Conservation (phyloP, 1,140 invertebrate species). For the Panulirus ornatus region DNA sequence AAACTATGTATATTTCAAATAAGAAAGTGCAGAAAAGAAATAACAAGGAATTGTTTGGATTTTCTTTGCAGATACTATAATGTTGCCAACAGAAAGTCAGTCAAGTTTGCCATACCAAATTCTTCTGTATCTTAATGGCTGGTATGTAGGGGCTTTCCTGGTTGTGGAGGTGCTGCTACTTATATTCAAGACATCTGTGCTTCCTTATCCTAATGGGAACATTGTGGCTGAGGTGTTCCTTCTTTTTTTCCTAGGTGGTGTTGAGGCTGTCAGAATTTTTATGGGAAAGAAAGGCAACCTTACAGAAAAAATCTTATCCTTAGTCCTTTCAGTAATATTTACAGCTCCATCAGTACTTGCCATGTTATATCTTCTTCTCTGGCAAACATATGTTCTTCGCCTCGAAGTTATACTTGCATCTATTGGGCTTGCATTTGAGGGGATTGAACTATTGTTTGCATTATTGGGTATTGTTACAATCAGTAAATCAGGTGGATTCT, state of each 20-base stretch:
- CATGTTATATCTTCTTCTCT: constrained; percentile 50
- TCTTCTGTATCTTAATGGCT: constrained; percentile 56
- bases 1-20: too few species aligned
- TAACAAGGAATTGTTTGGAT: too few species aligned
- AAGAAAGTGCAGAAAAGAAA: too few species aligned
- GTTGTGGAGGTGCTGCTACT: constrained; percentile 34
- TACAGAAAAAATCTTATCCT: constrained; percentile 31
- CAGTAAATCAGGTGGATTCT: constrained; percentile 45
- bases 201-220: constrained; percentile 57
- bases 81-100: constrained; percentile 47
- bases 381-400: constrained; percentile 61
- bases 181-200: constrained; percentile 50
- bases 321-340: constrained; percentile 53
- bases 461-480: constrained; percentile 50
- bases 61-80: constrained; percentile 22
- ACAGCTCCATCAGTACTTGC: constrained; percentile 61
- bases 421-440: constrained; percentile 45
- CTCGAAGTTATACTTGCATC: constrained; percentile 49
- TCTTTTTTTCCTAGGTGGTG: constrained; percentile 30
- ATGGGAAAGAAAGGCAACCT: constrained; percentile 62
- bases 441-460: constrained; percentile 44
- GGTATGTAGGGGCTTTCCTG: constrained; percentile 42
- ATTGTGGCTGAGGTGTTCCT: constrained; percentile 53
- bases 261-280: constrained; percentile 52
- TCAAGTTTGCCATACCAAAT: constrained; percentile 64